A percentile compares a stretch with the other conserved stretches of the same genome.
These are phyloP conservation scores for Istiophorus platypterus DNA, from an alignment of 2,113 vertebrate genomes.

Conservation along the genomic window DNA sequence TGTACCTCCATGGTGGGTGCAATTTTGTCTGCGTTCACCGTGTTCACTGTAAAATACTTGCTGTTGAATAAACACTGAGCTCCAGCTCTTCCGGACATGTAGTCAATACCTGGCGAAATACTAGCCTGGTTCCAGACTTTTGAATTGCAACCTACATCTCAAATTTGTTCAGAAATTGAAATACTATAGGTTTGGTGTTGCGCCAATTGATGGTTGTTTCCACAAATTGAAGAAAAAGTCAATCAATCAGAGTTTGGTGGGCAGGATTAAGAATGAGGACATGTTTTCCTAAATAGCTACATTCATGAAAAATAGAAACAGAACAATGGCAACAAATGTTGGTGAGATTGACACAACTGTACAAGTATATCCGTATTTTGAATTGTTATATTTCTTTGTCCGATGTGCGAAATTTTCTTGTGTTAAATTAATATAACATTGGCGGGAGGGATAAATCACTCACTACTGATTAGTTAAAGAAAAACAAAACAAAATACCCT, in stretches of 20 bases:
- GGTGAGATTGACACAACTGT: neutral
- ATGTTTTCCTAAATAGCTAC: neutral
- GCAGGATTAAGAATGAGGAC: neutral
- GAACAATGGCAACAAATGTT: neutral
- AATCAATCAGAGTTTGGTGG: neutral
- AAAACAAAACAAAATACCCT: neutral
- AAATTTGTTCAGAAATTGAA: neutral
- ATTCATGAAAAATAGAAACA: neutral
- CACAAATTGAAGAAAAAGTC: neutral
- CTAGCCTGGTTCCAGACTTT: neutral
- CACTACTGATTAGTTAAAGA: neutral
- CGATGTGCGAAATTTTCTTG: neutral
- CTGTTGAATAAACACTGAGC: neutral
- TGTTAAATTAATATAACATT: neutral
- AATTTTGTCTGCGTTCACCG: neutral
- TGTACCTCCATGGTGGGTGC: neutral
- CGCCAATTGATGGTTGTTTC: neutral
- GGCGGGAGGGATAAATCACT: neutral
- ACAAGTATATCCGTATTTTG: too few relatives aligned
- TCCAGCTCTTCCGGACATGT: neutral
- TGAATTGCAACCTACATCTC: neutral
- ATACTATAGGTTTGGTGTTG: neutral
- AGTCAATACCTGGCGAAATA: neutral
- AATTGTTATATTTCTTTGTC: neutral
- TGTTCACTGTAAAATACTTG: neutral